These are phyloP conservation scores for Encarsia formosa DNA, from an alignment of 2,888 invertebrate species.

Conservation along the genomic window DNA sequence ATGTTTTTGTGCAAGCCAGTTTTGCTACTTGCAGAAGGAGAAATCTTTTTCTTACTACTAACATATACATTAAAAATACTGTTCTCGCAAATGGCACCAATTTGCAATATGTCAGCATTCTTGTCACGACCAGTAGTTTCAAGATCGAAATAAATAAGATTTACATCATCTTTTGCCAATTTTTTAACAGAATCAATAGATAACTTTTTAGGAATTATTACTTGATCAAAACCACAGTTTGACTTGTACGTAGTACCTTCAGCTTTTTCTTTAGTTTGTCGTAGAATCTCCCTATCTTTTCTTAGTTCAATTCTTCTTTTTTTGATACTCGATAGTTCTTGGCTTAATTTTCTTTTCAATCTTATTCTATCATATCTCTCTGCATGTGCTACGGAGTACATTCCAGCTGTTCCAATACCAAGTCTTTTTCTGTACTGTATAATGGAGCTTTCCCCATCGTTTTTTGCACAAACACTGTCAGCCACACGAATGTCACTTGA, in stretches of 20 bases:
- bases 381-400: slow-evolving; percentile 7
- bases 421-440: slow-evolving; percentile 11
- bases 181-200: neutral
- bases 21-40: neutral
- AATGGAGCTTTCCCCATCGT: slow-evolving; percentile 21
- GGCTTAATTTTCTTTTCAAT: slow-evolving; percentile 12
- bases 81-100: slow-evolving; percentile 11
- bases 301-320: slow-evolving; percentile 14
- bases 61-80: slow-evolving; percentile 21
- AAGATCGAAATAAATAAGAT: slow-evolving; percentile 24
- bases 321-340: slow-evolving; percentile 11
- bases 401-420: neutral
- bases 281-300: slow-evolving; percentile 12
- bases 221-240: slow-evolving; percentile 10
- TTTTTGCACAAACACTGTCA: slow-evolving; percentile 13
- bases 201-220: too few species aligned
- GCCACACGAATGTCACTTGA: slow-evolving; percentile 8
- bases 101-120: slow-evolving; percentile 19
- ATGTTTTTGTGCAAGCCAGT: slow-evolving; percentile 8
- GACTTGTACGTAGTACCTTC: slow-evolving; percentile 18
- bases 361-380: slow-evolving; percentile 2
- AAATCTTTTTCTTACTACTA: slow-evolving; percentile 16
- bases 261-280: slow-evolving; percentile 18
- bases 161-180: too few species aligned
- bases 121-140: slow-evolving; percentile 21